Percentiles rank a stretch among this genome's conserved stretches.
Evolutionary conservation across 2,113 vertebrate species (phyloP).

Genomic region (Chaetops frenatus): DNA sequence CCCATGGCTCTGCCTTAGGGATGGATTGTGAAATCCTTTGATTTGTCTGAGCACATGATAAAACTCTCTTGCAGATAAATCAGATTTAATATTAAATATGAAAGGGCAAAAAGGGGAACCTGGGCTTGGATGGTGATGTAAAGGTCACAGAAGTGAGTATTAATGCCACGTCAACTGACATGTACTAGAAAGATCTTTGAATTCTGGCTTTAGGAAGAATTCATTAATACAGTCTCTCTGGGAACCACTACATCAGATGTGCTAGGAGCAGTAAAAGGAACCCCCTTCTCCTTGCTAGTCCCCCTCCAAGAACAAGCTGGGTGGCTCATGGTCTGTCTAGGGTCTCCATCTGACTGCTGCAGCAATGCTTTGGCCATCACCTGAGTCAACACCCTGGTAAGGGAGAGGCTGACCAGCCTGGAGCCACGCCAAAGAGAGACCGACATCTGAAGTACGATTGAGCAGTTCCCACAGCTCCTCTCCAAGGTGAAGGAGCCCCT

Average conservation of each 20-base stretch:
- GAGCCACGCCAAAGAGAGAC: background rate
- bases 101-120: background rate
- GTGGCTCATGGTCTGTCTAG: rapidly evolving
- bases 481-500: background rate
- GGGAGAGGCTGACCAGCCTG: background rate
- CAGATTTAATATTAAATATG: background rate
- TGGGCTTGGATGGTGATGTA: background rate
- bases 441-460: rapidly evolving
- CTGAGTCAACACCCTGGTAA: background rate
- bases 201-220: background rate
- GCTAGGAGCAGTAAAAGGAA: background rate
- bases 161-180: background rate
- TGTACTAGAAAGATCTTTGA: background rate
- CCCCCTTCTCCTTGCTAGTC: background rate
- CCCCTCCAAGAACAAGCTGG: background rate
- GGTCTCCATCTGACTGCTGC: background rate
- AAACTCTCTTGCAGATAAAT: background rate
- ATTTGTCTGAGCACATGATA: background rate
- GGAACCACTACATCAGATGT: background rate
- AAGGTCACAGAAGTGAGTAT: background rate
- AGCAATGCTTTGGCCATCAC: background rate
- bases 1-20: background rate
- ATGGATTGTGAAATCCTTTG: background rate
- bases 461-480: background rate
- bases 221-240: background rate